These are phyloP conservation scores for Masticophis lateralis DNA, from an alignment of 2,797 vertebrate species.

Conservation along the genomic window DNA sequence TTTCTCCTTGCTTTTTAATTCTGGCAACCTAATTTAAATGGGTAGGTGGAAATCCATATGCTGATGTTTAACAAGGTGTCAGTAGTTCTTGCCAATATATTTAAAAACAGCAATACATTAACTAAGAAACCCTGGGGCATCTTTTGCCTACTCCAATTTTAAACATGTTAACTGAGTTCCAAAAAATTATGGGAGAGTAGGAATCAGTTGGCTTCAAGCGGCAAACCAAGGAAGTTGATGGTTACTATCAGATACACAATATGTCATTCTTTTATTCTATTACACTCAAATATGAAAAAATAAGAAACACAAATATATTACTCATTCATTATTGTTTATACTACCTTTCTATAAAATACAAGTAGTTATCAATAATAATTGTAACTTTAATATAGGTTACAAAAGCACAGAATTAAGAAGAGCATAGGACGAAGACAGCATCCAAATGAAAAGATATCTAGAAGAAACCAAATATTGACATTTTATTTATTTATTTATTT, in stretches of 20 bases:
- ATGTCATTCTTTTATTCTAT: neutral
- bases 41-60: neutral
- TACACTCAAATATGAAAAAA: neutral
- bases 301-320: neutral
- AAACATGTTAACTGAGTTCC: neutral
- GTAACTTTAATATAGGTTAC: neutral
- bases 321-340: neutral
- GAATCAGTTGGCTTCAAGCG: neutral
- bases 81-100: neutral
- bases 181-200: neutral
- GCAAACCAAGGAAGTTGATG: neutral
- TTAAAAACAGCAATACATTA: neutral
- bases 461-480: neutral
- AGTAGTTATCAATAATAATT: neutral
- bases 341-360: neutral
- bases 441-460: neutral
- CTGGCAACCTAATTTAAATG: neutral
- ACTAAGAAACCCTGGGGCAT: neutral
- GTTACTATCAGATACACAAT: neutral
- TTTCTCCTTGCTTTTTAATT: neutral
- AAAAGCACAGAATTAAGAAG: neutral
- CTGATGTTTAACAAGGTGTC: neutral
- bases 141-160: neutral
- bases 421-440: neutral
- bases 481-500: too few species aligned